Percentiles rank a stretch among this genome's conserved stretches.
Evolutionary conservation across 2,888 invertebrate genomes (phyloP).

Genomic region (Aelia acuminata): DNA sequence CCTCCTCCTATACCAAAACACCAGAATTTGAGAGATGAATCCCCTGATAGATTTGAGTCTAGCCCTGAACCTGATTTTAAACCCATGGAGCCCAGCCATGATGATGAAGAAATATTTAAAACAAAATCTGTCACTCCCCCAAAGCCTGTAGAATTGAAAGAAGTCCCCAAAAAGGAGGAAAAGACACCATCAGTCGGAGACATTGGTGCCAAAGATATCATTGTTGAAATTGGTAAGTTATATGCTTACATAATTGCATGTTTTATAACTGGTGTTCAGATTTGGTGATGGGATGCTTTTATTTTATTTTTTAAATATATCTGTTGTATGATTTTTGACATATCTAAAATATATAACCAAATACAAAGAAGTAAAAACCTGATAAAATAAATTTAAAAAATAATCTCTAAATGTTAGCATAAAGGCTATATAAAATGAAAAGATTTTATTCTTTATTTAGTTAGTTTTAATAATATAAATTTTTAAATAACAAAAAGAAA

Average conservation of each 20-base stretch:
- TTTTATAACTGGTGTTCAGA: not conserved
- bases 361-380: not conserved
- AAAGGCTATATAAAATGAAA: not conserved
- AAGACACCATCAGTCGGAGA: conserved; percentile 57
- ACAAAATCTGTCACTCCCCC: conserved; percentile 26
- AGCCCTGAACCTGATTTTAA: conserved; percentile 57
- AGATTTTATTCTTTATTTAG: not conserved
- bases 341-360: not conserved
- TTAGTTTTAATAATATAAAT: not conserved
- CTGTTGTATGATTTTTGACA: not conserved
- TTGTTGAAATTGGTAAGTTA: conserved; percentile 63
- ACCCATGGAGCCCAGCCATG: conserved; percentile 43
- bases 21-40: conserved; percentile 59
- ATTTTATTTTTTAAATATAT: too few relatives aligned
- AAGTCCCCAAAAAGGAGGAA: conserved; percentile 19
- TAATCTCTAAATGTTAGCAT: not conserved
- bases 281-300: not conserved
- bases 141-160: not conserved
- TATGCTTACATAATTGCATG: not conserved
- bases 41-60: conserved; percentile 56
- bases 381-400: not conserved
- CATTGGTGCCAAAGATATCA: conserved; percentile 63
- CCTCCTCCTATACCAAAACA: conserved; percentile 53
- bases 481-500: not conserved
- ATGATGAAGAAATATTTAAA: conserved; percentile 39